Conservation (phyloP, 2,888 invertebrate genomes). For the Chirona hameri region DNA sequence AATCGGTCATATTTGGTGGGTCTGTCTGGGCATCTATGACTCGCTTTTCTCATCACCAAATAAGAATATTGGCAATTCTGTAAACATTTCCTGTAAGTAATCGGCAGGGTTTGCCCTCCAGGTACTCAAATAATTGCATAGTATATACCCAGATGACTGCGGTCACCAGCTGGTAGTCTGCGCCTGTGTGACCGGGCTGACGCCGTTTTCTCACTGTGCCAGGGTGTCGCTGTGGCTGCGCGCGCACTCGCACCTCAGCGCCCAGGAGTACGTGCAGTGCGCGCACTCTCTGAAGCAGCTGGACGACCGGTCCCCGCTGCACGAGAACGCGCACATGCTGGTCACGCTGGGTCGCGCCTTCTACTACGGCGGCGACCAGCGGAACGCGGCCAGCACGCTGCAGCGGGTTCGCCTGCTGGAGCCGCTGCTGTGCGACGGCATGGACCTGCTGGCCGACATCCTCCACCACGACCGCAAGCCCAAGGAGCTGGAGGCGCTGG, state of each 20-base stretch:
- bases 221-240: conserved; percentile 52
- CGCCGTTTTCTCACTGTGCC: too few relatives aligned
- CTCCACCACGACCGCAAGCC: conserved; percentile 58
- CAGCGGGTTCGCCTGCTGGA: conserved; percentile 53
- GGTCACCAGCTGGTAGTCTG: too few relatives aligned
- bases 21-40: too few relatives aligned
- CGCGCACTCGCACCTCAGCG: conserved; percentile 58
- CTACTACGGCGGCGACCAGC: conserved; percentile 66
- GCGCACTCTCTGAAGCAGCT: conserved; percentile 61
- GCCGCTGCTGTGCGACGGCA: conserved; percentile 56
- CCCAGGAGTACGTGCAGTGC: conserved; percentile 64
- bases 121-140: too few relatives aligned
- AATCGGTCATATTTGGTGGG: too few relatives aligned
- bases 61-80: too few relatives aligned
- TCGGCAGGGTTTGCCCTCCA: too few relatives aligned
- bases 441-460: conserved; percentile 62
- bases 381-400: conserved; percentile 56
- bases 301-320: conserved; percentile 61
- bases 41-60: too few relatives aligned
- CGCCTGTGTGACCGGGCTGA: too few relatives aligned
- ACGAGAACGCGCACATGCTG: conserved; percentile 64
- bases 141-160: too few relatives aligned
- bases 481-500: conserved; percentile 61
- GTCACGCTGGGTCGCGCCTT: conserved; percentile 68
- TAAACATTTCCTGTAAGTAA: too few relatives aligned